These are phyloP conservation scores for Hirtodrosophila cameraria DNA, from an alignment of 2,888 invertebrate species.

Conservation along the genomic window DNA sequence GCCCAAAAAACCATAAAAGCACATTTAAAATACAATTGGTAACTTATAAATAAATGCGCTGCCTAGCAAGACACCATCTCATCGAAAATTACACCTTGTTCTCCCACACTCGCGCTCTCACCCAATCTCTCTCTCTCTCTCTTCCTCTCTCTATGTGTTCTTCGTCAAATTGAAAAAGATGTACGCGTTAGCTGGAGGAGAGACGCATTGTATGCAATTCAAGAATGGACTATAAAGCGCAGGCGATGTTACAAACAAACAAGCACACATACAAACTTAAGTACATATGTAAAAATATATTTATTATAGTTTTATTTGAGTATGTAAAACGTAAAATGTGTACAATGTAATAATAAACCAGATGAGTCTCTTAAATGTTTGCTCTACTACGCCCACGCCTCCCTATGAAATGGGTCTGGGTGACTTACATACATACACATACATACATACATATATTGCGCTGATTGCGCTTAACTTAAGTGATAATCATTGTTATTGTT, in stretches of 20 bases:
- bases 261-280: not conserved
- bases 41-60: no score
- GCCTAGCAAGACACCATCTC: no score
- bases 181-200: constrained; percentile 8
- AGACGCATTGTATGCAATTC: constrained; percentile 30
- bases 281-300: not conserved
- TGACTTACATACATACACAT: not conserved
- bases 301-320: not conserved
- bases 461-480: constrained; percentile 60
- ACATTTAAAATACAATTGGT: no score
- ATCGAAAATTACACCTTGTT: not conserved
- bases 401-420: constrained; percentile 3
- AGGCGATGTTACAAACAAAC: constrained; percentile 3
- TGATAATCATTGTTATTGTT: constrained; percentile 61
- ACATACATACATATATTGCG: not conserved
- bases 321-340: constrained; percentile 1
- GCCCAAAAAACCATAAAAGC: no score
- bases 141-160: not conserved
- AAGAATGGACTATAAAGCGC: constrained; percentile 44
- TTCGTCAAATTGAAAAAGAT: constrained; percentile 10
- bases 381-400: constrained; percentile 30
- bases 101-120: constrained; percentile 14
- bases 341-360: constrained; percentile 19
- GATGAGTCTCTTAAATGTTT: constrained; percentile 32
- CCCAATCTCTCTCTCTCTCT: constrained; percentile 8